Conservation (phyloP, 2,113 vertebrate species). For the Alethe diademata region DNA sequence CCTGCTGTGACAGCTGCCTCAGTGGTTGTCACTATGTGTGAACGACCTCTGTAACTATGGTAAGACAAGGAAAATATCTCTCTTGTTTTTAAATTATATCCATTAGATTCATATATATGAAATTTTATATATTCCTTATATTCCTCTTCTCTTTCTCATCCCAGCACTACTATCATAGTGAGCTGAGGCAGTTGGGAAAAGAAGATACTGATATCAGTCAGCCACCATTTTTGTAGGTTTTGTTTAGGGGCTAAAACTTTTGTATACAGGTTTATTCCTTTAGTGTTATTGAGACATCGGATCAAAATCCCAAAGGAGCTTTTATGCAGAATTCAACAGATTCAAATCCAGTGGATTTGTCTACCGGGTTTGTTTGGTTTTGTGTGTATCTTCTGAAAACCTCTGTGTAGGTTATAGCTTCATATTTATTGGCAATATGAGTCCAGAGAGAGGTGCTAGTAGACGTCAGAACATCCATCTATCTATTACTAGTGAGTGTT, state of each 20-base stretch:
- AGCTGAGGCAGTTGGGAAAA: background rate
- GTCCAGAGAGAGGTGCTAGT: background rate
- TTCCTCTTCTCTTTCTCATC: background rate
- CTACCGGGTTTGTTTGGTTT: background rate
- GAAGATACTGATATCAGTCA: background rate
- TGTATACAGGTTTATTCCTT: background rate
- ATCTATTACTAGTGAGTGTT: background rate
- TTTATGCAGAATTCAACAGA: background rate
- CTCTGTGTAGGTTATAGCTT: background rate
- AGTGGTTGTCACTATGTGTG: background rate
- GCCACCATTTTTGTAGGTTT: background rate
- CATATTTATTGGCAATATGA: background rate
- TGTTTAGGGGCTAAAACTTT: background rate
- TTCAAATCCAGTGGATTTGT: background rate
- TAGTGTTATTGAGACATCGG: background rate
- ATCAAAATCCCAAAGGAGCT: background rate
- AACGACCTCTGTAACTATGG: background rate
- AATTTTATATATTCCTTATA: background rate
- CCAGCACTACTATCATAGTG: background rate
- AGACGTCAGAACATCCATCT: background rate
- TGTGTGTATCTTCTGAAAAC: background rate
- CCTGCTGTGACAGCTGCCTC: background rate
- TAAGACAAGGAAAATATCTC: background rate
- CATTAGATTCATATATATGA: background rate
- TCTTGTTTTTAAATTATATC: background rate